Base-by-base conservation (phyloP, 2,797 vertebrate species). In the Cirrhinus mrigala region DNA sequence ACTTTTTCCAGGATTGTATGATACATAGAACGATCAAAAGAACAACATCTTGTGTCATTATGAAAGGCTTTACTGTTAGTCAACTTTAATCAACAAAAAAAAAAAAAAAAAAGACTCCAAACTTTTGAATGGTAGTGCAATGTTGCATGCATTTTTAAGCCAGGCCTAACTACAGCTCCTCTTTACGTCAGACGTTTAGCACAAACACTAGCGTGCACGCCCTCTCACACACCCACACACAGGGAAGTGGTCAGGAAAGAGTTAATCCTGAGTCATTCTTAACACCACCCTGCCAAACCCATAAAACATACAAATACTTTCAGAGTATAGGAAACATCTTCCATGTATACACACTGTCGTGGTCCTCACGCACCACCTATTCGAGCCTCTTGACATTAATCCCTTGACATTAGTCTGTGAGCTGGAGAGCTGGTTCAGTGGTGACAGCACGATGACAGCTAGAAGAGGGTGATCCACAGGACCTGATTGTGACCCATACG, bases 261-360 rank as follows among this genome's bases (percentile, higher is more conserved):
- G 76, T 87, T 89, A 77, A 81, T 54, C 52, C 48, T 87, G 82
- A 86, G 78, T 84, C 81, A 84, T 83, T 70, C 52, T 70, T 44
- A 81, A 80, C 82, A 80, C 85, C 85, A 86, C 74, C 82, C 83
- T 79, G 82, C 80, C 86, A 88, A 86, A 64, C 82, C 85, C 89
- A 85, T 85, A 76, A 80, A 85, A 40, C 75, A 88, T 64, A 79
- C 68, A 88, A 84, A 71, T 64, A 73, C 50, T 73, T 15, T 52
- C 10, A 62, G 27, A 58, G 33, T 46, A 79, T 50, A 52, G 27
- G 9, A 79, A 85, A 74, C 24, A 74, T 73, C 18, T 7, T 40
- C 33, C 1, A 69, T 82, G n/a, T 20, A 50, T 48, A 74, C n/a
- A 79, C 12, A 76, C 44, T 68, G 27, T 33, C 3, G 48, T 81